phyloP scores from a whole-genome alignment of 1,140 invertebrate species.

The Musca vetustissima region DNA sequence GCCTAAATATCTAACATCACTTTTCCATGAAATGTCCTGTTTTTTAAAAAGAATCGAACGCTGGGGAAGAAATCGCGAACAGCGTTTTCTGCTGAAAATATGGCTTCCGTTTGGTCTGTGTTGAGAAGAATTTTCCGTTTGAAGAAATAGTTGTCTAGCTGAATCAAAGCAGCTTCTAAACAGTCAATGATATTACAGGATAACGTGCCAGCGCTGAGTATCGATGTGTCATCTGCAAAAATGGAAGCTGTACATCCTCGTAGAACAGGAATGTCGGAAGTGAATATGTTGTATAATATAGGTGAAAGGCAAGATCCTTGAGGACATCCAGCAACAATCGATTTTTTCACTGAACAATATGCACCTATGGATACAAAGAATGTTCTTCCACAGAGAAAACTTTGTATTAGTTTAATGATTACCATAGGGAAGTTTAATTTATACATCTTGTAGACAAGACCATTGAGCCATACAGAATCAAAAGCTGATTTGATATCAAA shows the following conservation, averaged over 20 bases:
- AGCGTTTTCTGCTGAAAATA: too few relatives aligned
- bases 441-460: slow-evolving; percentile 39
- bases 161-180: too few relatives aligned
- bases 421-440: slow-evolving; percentile 27
- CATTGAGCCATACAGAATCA: slow-evolving; percentile 44
- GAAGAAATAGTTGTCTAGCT: too few relatives aligned
- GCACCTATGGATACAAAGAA: background rate
- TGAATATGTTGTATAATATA: background rate
- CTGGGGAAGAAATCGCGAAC: background rate
- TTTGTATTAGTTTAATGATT: slow-evolving; percentile 31
- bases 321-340: background rate
- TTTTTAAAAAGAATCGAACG: background rate
- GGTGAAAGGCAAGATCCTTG: slow-evolving; percentile 5
- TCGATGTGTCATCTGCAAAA: background rate
- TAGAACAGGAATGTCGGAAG: background rate
- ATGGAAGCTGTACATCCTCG: background rate
- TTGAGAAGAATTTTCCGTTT: too few relatives aligned
- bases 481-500: slow-evolving; percentile 49
- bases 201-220: too few relatives aligned
- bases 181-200: too few relatives aligned
- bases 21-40: background rate
- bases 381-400: background rate
- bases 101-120: too few relatives aligned
- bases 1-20: background rate
- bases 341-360: too few relatives aligned